Evolutionary conservation across 2,797 vertebrate genomes (phyloP).

Genomic region (Okamejei kenojei): DNA sequence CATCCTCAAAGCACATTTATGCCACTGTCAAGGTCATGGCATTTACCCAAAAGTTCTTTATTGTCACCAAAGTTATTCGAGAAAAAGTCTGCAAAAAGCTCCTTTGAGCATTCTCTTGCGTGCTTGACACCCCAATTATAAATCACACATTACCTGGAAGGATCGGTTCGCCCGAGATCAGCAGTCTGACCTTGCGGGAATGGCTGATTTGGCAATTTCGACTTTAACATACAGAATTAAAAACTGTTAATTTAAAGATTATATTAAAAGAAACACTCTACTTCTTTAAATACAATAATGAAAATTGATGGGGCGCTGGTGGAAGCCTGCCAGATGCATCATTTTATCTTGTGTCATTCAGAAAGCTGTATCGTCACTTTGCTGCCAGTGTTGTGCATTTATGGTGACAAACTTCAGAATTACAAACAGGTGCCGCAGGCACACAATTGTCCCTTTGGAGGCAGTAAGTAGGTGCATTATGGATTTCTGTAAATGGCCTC

Average conservation of each 20-base stretch:
- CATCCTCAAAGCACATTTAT: slow-evolving; percentile 7
- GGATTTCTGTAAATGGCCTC: not conserved
- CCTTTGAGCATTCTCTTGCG: slow-evolving; percentile 22
- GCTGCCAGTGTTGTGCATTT: not conserved
- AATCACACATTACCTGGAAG: slow-evolving; percentile 19
- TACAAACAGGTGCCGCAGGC: not conserved
- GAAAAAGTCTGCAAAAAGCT: not conserved
- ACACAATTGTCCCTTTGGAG: not conserved
- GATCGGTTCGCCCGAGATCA: not conserved
- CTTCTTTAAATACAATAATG: slow-evolving; percentile 30
- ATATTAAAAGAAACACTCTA: not conserved
- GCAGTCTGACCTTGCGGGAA: slow-evolving; percentile 25
- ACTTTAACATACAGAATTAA: slow-evolving; percentile 30
- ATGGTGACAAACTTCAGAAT: not conserved
- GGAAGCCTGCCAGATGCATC: not conserved
- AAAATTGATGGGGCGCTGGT: slow-evolving; percentile 14
- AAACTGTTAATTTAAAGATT: slow-evolving; percentile 29
- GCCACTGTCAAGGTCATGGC: slow-evolving; percentile 32
- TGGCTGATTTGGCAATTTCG: slow-evolving; percentile 22
- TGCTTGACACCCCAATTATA: not conserved
- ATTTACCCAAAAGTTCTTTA: slow-evolving; percentile 33
- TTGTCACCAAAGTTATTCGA: slow-evolving; percentile 3
- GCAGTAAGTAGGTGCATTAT: not conserved
- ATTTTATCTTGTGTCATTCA: not conserved
- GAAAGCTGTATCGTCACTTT: not conserved